Conservation (phyloP, 2,888 invertebrate genomes). For the Hyles lineata region DNA sequence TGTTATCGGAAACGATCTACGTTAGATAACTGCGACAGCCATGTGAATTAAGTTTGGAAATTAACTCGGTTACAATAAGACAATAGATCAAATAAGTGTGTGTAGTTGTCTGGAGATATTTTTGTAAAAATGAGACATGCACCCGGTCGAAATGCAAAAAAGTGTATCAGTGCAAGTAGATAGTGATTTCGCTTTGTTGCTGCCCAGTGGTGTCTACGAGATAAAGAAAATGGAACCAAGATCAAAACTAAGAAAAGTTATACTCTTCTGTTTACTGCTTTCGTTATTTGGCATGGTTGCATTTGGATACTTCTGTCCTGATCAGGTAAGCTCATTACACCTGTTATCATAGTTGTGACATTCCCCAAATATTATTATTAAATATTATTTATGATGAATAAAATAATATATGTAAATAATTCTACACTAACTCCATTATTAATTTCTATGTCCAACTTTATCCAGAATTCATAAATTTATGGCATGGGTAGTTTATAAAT, state of each 20-base stretch:
- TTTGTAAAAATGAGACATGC: constrained; percentile 84
- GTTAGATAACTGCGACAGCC: constrained; percentile 56
- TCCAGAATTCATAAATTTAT: too few relatives aligned
- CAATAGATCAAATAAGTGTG: constrained; percentile 59
- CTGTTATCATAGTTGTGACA: too few relatives aligned
- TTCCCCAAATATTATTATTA: too few relatives aligned
- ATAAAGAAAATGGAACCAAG: constrained; percentile 94
- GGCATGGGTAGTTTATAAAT: too few relatives aligned
- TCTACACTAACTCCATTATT: too few relatives aligned
- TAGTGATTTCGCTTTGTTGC: constrained; percentile 92
- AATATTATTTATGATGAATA: not conserved
- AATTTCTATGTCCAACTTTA: too few relatives aligned
- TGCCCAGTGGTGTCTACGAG: constrained; percentile 91
- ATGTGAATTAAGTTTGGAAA: constrained; percentile 55
- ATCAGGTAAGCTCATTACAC: constrained; percentile 86
- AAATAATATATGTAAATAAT: too few relatives aligned
- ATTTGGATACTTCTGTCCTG: constrained; percentile 95
- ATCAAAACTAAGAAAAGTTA: constrained; percentile 91
- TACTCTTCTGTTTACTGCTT: constrained; percentile 91
- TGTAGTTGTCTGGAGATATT: constrained; percentile 62
- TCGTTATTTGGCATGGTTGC: constrained; percentile 94
- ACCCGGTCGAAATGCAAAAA: constrained; percentile 87
- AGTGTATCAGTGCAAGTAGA: constrained; percentile 93
- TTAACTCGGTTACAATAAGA: constrained; percentile 51
- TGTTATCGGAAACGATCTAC: constrained; percentile 60